phyloP scores from a whole-genome alignment of 2,113 vertebrate species.

The Pterocles burchelli region DNA sequence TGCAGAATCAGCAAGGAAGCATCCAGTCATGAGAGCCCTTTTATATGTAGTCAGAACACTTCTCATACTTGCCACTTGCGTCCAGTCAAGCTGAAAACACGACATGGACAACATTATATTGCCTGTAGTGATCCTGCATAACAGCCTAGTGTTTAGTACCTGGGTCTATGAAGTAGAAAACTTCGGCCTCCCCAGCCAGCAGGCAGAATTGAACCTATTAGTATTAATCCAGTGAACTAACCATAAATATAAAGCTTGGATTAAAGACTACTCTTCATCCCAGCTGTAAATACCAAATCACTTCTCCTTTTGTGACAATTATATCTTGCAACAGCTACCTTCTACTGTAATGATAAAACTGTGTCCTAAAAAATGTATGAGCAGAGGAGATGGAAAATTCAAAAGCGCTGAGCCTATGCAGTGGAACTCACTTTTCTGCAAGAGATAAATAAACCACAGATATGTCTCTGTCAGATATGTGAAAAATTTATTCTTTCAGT shows the following conservation, averaged over 20 bases:
- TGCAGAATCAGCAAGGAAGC: not conserved
- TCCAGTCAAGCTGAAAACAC: not conserved
- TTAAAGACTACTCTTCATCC: not conserved
- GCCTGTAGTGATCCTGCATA: not conserved
- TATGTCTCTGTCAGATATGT: not conserved
- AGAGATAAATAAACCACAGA: constrained; percentile 16
- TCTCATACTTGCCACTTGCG: not conserved
- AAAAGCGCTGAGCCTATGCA: not conserved
- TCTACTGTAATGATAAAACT: not conserved
- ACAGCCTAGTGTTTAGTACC: not conserved
- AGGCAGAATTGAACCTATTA: not conserved
- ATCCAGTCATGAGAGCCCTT: not conserved
- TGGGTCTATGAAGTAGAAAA: not conserved
- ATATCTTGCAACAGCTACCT: not conserved
- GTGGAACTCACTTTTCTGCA: not conserved
- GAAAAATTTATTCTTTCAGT: constrained; percentile 2
- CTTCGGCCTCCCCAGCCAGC: not conserved
- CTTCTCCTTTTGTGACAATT: not conserved
- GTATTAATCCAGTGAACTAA: not conserved
- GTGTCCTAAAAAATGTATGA: not conserved
- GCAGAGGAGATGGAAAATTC: not conserved
- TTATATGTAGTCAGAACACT: not conserved
- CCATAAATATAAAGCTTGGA: not conserved
- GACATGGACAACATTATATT: not conserved
- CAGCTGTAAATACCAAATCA: not conserved